phyloP scores from a whole-genome alignment of 1,140 invertebrate genomes.

The Lineus longissimus region DNA sequence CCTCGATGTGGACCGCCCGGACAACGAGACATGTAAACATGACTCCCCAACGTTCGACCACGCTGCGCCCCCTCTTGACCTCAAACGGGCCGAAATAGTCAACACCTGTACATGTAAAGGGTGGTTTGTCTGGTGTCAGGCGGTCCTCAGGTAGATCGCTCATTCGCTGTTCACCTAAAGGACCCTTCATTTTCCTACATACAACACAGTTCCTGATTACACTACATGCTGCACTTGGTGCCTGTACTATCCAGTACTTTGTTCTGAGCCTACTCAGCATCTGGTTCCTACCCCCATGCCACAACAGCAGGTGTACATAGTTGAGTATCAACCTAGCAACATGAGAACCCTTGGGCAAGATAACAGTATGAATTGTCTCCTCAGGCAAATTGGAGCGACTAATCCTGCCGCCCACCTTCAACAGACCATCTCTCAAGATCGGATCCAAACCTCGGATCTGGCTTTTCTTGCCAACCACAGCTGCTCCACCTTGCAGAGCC shows the following conservation, averaged over 20 bases:
- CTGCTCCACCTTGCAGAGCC: too few species aligned
- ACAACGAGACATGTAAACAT: too few species aligned
- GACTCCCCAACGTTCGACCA: too few species aligned
- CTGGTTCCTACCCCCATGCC: background rate
- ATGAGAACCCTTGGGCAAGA: constrained; percentile 6
- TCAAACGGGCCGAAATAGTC: too few species aligned
- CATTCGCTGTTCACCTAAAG: background rate
- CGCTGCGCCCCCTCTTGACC: too few species aligned
- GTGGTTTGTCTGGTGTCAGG: too few species aligned
- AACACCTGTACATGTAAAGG: too few species aligned
- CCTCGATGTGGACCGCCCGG: too few species aligned
- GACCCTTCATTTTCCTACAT: background rate
- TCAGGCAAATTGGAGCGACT: constrained; percentile 2
- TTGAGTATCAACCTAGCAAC: background rate
- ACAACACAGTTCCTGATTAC: background rate
- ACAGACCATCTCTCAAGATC: background rate
- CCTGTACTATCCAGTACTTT: background rate
- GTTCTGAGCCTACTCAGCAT: background rate
- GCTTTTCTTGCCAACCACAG: too few species aligned
- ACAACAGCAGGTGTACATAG: background rate
- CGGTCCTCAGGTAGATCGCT: background rate
- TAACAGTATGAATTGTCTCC: background rate
- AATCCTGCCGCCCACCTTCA: background rate
- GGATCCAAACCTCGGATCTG: constrained; percentile 1
- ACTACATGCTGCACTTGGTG: background rate